phyloP scores from a whole-genome alignment of 2,113 vertebrate species.

The Antechinus flavipes region DNA sequence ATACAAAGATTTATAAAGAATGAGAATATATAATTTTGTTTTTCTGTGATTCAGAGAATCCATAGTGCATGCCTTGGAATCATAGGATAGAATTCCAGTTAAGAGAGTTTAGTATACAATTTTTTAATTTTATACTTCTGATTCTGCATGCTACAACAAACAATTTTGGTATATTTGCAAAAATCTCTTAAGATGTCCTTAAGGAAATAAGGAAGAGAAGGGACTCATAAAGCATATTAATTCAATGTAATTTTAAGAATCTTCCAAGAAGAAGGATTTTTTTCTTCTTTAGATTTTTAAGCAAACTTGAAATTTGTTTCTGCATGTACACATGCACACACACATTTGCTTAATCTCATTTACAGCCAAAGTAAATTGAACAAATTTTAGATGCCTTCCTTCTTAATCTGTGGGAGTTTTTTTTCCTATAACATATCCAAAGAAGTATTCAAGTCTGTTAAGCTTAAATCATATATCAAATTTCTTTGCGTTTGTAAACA shows the following conservation, averaged over 20 bases:
- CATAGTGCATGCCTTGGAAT: not conserved
- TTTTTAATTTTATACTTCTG: slow-evolving; percentile 14
- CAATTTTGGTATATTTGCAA: not conserved
- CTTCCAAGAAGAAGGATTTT: slow-evolving; percentile 5
- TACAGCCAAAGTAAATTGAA: not conserved
- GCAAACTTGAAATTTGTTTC: not conserved
- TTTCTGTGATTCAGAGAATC: not conserved
- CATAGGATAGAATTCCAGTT: not conserved
- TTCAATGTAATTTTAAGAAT: not conserved
- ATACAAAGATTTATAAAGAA: not conserved
- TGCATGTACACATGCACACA: not conserved
- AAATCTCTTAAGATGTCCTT: not conserved
- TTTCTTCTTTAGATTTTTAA: not conserved
- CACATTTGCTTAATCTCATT: not conserved
- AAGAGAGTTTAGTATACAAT: slow-evolving; percentile 5
- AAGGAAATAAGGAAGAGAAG: not conserved
- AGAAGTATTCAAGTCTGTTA: not conserved
- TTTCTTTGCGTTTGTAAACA: slow-evolving; percentile 2
- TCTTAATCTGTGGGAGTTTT: not conserved
- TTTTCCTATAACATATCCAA: not conserved
- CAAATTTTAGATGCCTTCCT: not conserved
- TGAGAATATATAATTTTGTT: not conserved
- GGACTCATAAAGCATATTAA: not conserved
- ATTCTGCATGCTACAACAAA: not conserved
- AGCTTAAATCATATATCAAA: not conserved